phyloP scores from a whole-genome alignment of 2,113 vertebrate genomes.

The Albula glossodonta region DNA sequence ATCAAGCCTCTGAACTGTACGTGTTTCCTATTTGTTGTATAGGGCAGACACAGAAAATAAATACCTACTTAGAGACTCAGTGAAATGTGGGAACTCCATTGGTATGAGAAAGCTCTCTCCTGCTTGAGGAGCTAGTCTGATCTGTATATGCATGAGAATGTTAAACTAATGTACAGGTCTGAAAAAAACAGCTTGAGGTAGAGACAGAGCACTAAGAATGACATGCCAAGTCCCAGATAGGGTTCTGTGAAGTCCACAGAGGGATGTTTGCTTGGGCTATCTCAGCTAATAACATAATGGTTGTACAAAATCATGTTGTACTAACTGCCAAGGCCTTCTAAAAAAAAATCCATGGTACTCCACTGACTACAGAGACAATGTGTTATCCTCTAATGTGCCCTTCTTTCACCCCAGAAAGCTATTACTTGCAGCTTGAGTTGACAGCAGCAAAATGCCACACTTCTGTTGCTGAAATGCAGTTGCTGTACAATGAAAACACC shows the following conservation, averaged over 20 bases:
- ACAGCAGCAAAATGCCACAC: conserved; percentile 39
- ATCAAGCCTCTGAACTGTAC: background rate
- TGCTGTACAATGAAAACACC: conserved; percentile 21
- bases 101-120: background rate
- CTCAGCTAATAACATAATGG: background rate
- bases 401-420: conserved; percentile 45
- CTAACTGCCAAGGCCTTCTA: background rate
- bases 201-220: background rate
- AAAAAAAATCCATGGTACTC: background rate
- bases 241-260: background rate
- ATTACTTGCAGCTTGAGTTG: conserved; percentile 43
- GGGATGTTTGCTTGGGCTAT: background rate
- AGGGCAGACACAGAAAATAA: conserved; percentile 10
- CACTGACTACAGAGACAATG: conserved; percentile 21
- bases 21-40: background rate
- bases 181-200: background rate
- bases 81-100: background rate
- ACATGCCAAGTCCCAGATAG: background rate
- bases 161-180: background rate
- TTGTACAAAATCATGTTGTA: background rate
- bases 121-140: background rate
- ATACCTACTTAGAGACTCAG: background rate
- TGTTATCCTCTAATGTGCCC: conserved; percentile 35
- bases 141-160: background rate
- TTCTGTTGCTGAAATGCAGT: background rate